Evolutionary conservation across 2,797 vertebrate species (phyloP).

Genomic region (Etheostoma nigrum): DNA sequence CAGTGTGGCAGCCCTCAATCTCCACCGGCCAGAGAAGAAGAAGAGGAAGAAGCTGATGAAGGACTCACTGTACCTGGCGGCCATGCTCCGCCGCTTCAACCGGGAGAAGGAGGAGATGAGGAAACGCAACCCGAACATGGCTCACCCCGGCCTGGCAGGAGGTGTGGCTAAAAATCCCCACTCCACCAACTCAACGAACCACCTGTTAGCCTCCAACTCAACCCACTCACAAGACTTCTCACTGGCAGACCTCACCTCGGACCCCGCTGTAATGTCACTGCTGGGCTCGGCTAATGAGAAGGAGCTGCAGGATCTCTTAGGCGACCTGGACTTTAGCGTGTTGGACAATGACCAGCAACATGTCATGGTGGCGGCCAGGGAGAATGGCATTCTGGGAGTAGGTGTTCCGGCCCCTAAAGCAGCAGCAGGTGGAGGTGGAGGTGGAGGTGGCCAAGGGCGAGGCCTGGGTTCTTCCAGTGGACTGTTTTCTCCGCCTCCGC

Average conservation of each 20-base stretch:
- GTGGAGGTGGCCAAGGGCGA: conserved; percentile 77
- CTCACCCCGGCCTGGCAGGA: conserved; percentile 70
- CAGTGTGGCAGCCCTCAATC: conserved; percentile 88
- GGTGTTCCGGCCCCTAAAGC: conserved; percentile 64
- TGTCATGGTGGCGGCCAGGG: conserved; percentile 82
- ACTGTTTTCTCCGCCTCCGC: conserved; percentile 89
- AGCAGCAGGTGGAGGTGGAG: conserved; percentile 59
- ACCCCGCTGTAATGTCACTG: conserved; percentile 94
- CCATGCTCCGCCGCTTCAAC: conserved; percentile 95
- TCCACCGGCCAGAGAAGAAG: conserved; percentile 92
- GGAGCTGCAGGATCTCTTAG: conserved; percentile 93
- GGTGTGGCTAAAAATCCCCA: conserved; percentile 70
- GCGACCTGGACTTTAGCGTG: conserved; percentile 91
- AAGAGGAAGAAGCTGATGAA: conserved; percentile 97
- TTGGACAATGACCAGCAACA: conserved; percentile 87
- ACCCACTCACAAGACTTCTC: conserved; percentile 73
- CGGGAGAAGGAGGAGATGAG: conserved; percentile 94
- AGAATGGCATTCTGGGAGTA: conserved; percentile 87
- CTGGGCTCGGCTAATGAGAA: conserved; percentile 94
- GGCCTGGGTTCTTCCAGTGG: conserved; percentile 81
- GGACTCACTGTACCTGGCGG: conserved; percentile 93
- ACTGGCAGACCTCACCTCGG: conserved; percentile 83
- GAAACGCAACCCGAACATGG: conserved; percentile 79
- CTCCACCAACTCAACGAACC: conserved; percentile 78
- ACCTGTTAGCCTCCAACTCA: conserved; percentile 76